A percentile compares a stretch with the other conserved stretches of the same genome.
Evolutionary conservation across 2,797 vertebrate genomes (phyloP).

Genomic region (Siniperca scherzeri): DNA sequence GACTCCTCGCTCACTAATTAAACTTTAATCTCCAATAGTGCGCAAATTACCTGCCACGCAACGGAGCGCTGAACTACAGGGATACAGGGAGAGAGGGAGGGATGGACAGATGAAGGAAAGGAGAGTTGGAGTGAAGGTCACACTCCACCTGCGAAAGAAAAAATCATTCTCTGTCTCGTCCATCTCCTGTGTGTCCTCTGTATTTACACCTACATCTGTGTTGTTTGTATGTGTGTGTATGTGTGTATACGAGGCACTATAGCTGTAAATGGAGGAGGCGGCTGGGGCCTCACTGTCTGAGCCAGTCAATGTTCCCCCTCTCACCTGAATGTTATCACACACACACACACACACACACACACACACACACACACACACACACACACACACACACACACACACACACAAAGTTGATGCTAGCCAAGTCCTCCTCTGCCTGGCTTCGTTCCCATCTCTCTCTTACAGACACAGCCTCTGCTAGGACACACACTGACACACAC

Average conservation of each 20-base stretch:
- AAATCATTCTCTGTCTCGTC: conserved; percentile 25
- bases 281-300: conserved; percentile 65
- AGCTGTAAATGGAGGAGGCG: conserved; percentile 70
- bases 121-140: conserved; percentile 80
- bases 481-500: conserved; percentile 47
- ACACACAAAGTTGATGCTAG: conserved; percentile 57
- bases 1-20: conserved; percentile 87
- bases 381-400: conserved; percentile 37
- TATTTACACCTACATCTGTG: conserved; percentile 36
- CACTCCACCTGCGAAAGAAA: conserved; percentile 62
- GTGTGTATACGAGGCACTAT: conserved; percentile 35
- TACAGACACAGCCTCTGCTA: conserved; percentile 65
- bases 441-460: conserved; percentile 75
- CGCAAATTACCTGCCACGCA: conserved; percentile 86
- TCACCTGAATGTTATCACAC: conserved; percentile 76
- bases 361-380: conserved; percentile 40
- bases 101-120: conserved; percentile 63
- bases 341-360: conserved; percentile 39
- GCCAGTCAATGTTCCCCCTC: conserved; percentile 63
- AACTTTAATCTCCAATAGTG: conserved; percentile 89
- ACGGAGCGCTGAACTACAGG: conserved; percentile 73
- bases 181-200: conserved; percentile 4
- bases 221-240: conserved; percentile 33
- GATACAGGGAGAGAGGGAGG: conserved; percentile 44
- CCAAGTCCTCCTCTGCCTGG: conserved; percentile 77